Evolutionary conservation across 2,797 vertebrate species (phyloP).

Genomic region (Margarornis squamiger): DNA sequence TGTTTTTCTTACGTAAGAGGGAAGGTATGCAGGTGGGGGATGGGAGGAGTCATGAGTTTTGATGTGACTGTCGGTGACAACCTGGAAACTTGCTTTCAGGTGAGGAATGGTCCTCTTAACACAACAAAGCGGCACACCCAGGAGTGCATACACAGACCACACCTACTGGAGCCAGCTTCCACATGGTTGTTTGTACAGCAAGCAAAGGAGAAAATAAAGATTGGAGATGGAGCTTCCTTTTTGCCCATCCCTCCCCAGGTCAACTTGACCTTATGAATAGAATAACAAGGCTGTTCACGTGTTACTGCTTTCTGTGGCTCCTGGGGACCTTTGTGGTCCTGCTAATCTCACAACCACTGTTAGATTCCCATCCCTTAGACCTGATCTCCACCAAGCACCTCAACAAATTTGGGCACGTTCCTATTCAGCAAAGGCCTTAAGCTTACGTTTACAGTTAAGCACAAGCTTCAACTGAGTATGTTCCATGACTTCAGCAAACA

Average conservation of each 20-base stretch:
- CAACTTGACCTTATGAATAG: neutral
- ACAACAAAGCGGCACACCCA: conserved; percentile 48
- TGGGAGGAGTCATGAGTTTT: conserved; percentile 45
- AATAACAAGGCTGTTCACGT: neutral
- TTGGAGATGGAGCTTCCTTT: neutral
- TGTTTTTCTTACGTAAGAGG: neutral
- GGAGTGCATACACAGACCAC: conserved; percentile 32
- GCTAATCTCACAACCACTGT: neutral
- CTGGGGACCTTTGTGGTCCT: neutral
- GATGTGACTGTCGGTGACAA: conserved; percentile 46
- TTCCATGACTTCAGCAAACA: neutral
- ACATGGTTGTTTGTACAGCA: conserved; percentile 30
- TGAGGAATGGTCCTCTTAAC: conserved; percentile 64
- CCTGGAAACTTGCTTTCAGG: conserved; percentile 55
- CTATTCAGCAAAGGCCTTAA: neutral
- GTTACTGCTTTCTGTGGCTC: neutral
- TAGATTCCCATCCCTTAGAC: neutral
- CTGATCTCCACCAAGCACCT: neutral
- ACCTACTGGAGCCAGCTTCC: conserved; percentile 48
- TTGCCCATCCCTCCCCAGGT: neutral
- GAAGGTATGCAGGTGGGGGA: conserved; percentile 30
- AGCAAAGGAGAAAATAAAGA: conserved; percentile 27
- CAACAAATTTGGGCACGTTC: neutral
- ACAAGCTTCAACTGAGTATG: neutral
- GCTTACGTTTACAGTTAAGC: neutral